Base-by-base conservation (phyloP, 2,888 invertebrate genomes). In the Ectobius pallidus region DNA sequence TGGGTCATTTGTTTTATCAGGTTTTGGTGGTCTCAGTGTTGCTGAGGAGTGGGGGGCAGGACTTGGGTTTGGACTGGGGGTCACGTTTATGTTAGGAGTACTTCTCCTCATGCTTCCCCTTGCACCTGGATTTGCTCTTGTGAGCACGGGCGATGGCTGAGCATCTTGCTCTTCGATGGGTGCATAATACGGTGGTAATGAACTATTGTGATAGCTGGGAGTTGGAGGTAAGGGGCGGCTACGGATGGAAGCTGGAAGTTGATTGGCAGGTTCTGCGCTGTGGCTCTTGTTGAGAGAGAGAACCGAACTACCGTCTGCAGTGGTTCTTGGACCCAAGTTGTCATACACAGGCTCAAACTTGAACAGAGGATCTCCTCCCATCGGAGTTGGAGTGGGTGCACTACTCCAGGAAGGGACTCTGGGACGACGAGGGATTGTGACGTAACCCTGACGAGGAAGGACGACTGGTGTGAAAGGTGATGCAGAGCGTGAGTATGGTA, bases 291-390 rank as follows among this genome's bases (percentile, higher is more conserved):
- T 93, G 71, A 95, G 81, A 71, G 93, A 93, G 39, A 92, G 83
- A 14, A 89, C 90, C 2, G 92, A 93, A 80, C 92, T 93, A n/a
- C 95, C 95, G 76, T 93, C 92, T 20, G 93, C 94, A 20, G 95
- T 94, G 20, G 94, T 94, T 69, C 95, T 87, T 20, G 92, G 83
- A 0, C 95, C 95, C 62, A 95, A 84, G 81, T 95, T 95, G 80
- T 95, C 95, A 81, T 95, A 95, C 27, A 95, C 88, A 0, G 95
- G 95, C 79, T 94, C 93, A 72, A 88, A 75, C 72, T 78, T 79
- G 58, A 79, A 77, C 11, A 77, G 74, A 9, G 75, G 49, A 9
- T 77, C 88, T 87, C 49, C 63, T 7, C 20, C 34, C 11, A 16
- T 9, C 3, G 69, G 52, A 1, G 69, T 30, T 20, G 65, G 65